Evolutionary conservation across 2,113 vertebrate species (phyloP), one percentile per base, ranked within the genome.

Genomic region (Montifringilla adamsi): DNA sequence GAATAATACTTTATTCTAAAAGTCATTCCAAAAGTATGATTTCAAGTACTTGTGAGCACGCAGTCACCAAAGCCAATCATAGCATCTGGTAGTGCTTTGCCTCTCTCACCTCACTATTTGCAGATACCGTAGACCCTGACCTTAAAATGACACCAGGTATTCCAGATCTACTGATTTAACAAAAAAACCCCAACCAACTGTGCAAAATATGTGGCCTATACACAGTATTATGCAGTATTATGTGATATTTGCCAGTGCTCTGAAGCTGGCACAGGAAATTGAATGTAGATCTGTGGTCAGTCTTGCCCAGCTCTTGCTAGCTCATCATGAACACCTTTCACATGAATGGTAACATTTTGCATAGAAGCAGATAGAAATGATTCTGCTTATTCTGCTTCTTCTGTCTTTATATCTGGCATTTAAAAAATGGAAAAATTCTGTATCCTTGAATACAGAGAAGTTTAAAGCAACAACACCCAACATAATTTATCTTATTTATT

Each of bases 281-380:
- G 1, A 70, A 24, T 4, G 7, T 28, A 24, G 0, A 0, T 11
- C 27, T 80, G 4, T 3, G 1, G 23, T 66, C 55, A 43, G 6
- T 15, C 24, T 37, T 37, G 35, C 9, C 23, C 12, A 21, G 13
- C 11, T 69, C 31, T 50, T 49, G 15, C 15, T 7, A 20, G 24
- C 9, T n/a, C 19, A 55, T 44, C 1, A 2, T 8, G 7, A 53
- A 17, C 1, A 31, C 2, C 19, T 63, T 73, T 70, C 23, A 4
- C 20, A 18, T 3, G 7, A 73, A 30, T 0, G 2, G 30, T 12
- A 66, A 59, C 4, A 60, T 72, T 82, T 70, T 59, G 27, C 33
- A 49, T 2, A 58, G 56, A 41, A 59, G 2, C 46, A 59, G 6
- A 53, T 27, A 52, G 39, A 72, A 81, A 73, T 63, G 9, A 35